Percentiles rank a stretch among this genome's conserved stretches.
These are phyloP conservation scores for Actinopyga echinites DNA, from an alignment of 53 echinoderm and acorn worm species.

Conservation along the genomic window DNA sequence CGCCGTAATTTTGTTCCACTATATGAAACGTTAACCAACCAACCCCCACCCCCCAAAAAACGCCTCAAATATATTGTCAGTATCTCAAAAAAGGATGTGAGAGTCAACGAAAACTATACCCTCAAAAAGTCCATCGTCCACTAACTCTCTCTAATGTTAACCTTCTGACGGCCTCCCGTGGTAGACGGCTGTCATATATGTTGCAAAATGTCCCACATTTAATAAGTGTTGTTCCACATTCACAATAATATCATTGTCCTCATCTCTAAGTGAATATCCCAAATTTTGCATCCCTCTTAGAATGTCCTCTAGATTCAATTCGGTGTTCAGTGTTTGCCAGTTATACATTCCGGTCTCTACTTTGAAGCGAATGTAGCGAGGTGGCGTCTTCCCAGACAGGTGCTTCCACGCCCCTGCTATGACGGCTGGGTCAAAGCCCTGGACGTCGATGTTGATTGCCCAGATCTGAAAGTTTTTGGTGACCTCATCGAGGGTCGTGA, in stretches of 20 bases:
- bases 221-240: conserved; percentile 51
- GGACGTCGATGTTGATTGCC: conserved; percentile 71
- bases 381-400: conserved; percentile 59
- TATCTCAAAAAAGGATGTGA: too few relatives aligned
- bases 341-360: conserved; percentile 35
- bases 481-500: conserved; percentile 58
- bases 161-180: background rate
- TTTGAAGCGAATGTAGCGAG: conserved; percentile 47
- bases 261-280: conserved; percentile 64
- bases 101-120: too few relatives aligned
- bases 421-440: conserved; percentile 73
- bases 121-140: too few relatives aligned
- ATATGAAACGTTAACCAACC: too few relatives aligned
- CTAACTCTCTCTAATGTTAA: too few relatives aligned
- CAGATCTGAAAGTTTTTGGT: conserved; percentile 47
- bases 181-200: conserved; percentile 59
- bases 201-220: conserved; percentile 53
- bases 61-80: too few relatives aligned
- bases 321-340: conserved; percentile 41
- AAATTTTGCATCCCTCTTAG: conserved; percentile 59
- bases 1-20: too few relatives aligned
- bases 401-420: conserved; percentile 62
- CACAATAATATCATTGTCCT: conserved; percentile 51
- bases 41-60: too few relatives aligned
- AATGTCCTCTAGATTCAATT: conserved; percentile 49